Base-by-base conservation (phyloP, 2,797 vertebrate species). In the Tragelaphus oryx region DNA sequence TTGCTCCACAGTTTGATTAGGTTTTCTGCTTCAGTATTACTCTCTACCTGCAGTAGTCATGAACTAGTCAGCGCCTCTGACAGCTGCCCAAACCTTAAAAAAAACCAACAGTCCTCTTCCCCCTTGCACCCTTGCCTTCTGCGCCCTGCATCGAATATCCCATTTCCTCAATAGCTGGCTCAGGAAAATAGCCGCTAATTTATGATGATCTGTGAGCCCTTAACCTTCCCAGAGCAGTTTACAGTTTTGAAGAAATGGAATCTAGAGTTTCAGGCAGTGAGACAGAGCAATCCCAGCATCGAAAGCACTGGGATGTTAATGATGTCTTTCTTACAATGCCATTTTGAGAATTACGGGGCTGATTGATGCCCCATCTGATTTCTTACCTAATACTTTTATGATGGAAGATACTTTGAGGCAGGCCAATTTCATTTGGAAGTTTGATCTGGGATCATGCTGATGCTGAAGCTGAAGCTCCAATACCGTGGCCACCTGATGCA, bases 251-350 rank as follows among this genome's bases (percentile, higher is more conserved):
- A 95, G 74, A 28, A 37, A 33, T 14, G 48, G 71, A 33, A 71
- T 78, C 57, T 14, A 48, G 68, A 68, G 16, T 30, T 74, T 65
- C 65, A 54, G 71, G 46, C 18, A 3, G 44, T 8, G 85, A 74
- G 44, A 2, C 14, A 17, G 60, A 46, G 28, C 26, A 33, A 48
- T 11, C 26, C 33, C 18, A 26, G 95, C 9, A 37, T 12, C 33
- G 5, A 14, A 18, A 20, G 22, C 3, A 0, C 0, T 3, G 48
- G 60, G 22, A 5, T 9, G 4, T 26, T 54, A 1, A 37, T 0
- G 6, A 22, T 11, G 10, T 18, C 41, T 30, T 62, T 24, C 9
- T n/a, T 16, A 6, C 24, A 4, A 5, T 0, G 3, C 5, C 13
- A 2, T 8, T 16, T 6, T 13, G 46, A 10, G 50, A 57, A 33